These are phyloP conservation scores for Oriolus oriolus DNA, from an alignment of 2,113 vertebrate genomes.

Conservation along the genomic window DNA sequence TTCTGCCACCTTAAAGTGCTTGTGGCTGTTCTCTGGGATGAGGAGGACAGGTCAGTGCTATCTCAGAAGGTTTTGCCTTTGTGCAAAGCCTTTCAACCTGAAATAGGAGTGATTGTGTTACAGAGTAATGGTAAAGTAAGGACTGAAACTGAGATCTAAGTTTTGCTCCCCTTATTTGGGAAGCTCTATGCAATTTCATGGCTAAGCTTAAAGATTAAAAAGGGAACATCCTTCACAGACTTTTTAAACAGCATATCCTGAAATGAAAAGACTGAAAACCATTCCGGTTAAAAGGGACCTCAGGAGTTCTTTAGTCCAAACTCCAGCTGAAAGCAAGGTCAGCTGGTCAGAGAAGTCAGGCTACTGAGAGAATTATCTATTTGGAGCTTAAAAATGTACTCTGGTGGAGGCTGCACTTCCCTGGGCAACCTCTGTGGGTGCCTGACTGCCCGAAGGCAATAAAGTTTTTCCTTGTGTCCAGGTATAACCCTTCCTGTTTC, in stretches of 20 bases:
- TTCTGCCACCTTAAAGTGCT: not conserved
- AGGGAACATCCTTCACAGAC: not conserved
- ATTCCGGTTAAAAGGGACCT: not conserved
- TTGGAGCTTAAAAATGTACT: not conserved
- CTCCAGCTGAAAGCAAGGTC: not conserved
- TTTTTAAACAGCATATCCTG: not conserved
- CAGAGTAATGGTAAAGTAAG: not conserved
- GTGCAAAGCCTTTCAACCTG: not conserved
- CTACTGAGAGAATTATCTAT: not conserved
- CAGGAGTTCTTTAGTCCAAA: not conserved
- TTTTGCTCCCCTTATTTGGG: not conserved
- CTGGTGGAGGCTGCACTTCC: not conserved
- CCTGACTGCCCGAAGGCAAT: too few species aligned
- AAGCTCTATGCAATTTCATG: not conserved
- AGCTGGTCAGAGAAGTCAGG: not conserved
- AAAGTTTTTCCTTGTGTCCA: fast-evolving
- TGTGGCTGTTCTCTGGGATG: not conserved
- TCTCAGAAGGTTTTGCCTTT: not conserved
- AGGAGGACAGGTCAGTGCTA: not conserved
- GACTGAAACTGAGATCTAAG: not conserved
- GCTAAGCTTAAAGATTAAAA: not conserved
- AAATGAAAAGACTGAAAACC: not conserved
- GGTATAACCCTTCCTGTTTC: not conserved
- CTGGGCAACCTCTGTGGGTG: not conserved
- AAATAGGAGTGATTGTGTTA: not conserved